These are phyloP conservation scores for Polypterus bichir DNA, from an alignment of 2,113 vertebrate genomes.

Conservation along the genomic window DNA sequence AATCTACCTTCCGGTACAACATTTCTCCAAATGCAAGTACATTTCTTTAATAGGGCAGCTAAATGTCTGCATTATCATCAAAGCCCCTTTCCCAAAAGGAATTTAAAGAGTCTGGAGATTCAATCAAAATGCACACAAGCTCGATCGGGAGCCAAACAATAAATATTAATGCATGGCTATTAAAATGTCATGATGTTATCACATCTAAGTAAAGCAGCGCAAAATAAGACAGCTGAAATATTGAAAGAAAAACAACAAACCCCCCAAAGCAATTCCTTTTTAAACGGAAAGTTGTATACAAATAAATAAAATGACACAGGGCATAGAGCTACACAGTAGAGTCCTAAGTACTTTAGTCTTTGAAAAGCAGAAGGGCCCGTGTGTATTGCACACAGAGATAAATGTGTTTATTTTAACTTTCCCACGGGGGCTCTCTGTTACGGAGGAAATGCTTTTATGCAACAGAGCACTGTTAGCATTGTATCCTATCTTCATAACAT, in stretches of 20 bases:
- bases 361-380: slow-evolving; percentile 11
- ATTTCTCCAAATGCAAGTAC: too few relatives aligned
- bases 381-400: slow-evolving; percentile 11
- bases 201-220: neutral
- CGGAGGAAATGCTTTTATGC: slow-evolving; percentile 11
- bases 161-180: slow-evolving; percentile 4
- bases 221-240: neutral
- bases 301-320: neutral
- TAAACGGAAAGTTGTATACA: neutral
- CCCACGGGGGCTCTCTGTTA: slow-evolving; percentile 8
- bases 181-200: neutral
- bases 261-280: neutral
- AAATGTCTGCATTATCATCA: neutral
- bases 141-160: neutral
- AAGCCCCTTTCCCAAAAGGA: neutral
- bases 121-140: neutral
- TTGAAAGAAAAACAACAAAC: neutral
- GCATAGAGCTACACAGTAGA: neutral
- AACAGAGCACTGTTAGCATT: slow-evolving; percentile 2
- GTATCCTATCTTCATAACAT: slow-evolving; percentile 1
- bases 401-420: slow-evolving; percentile 20
- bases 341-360: neutral
- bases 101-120: neutral
- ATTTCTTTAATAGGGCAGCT: neutral
- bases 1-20: too few relatives aligned